Conservation (phyloP, 37 sponge, comb jelly and placozoan genomes). For the Lycopodina hypogea region DNA sequence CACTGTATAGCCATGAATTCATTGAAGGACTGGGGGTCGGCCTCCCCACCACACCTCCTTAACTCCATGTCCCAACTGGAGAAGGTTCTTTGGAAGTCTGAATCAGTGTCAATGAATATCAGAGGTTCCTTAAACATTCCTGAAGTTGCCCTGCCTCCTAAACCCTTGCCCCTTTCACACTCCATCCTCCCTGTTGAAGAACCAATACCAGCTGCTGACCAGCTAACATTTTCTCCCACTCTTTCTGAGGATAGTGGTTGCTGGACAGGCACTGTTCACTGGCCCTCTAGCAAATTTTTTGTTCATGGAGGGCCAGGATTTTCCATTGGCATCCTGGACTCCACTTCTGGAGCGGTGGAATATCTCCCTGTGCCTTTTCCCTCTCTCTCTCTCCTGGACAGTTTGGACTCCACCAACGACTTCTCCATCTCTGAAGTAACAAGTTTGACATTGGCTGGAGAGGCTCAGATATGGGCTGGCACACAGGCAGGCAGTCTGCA, state of each 20-base stretch:
- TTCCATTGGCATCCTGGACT: slow-evolving; percentile 37
- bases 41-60: too few relatives aligned
- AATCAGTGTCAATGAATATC: slow-evolving; percentile 9
- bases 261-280: not conserved
- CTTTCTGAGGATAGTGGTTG: slow-evolving; percentile 17
- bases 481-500: slow-evolving; percentile 58
- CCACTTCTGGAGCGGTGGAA: slow-evolving; percentile 11
- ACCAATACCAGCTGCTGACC: not conserved
- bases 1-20: not conserved
- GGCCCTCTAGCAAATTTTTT: slow-evolving; percentile 27
- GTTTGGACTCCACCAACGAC: not conserved
- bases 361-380: slow-evolving; percentile 50
- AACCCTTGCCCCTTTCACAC: not conserved
- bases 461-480: slow-evolving; percentile 61
- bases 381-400: not conserved
- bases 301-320: slow-evolving; percentile 59
- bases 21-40: too few relatives aligned
- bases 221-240: slow-evolving; percentile 17
- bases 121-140: slow-evolving; percentile 27
- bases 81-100: not conserved
- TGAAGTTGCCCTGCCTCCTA: slow-evolving; percentile 1
- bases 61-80: slow-evolving; percentile 32
- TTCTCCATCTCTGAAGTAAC: slow-evolving; percentile 33
- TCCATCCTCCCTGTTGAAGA: not conserved
- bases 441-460: slow-evolving; percentile 24